Conservation (phyloP, 64 coral and sea anemone genomes). For the Orbicella faveolata region DNA sequence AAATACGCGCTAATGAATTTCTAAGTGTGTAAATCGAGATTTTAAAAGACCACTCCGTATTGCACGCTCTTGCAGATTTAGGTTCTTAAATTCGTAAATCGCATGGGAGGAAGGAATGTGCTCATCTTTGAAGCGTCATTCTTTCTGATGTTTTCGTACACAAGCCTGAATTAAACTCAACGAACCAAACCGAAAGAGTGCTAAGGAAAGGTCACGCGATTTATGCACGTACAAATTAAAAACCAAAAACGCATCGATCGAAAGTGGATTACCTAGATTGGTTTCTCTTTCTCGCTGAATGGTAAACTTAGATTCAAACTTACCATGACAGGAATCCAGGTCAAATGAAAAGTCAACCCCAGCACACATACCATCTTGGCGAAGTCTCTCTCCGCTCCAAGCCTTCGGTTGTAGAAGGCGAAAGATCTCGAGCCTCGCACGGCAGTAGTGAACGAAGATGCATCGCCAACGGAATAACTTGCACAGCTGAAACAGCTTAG, state of each 20-base stretch:
- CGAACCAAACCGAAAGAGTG: too few relatives aligned
- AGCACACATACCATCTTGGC: constrained; percentile 75
- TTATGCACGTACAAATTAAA: too few relatives aligned
- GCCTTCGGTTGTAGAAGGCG: constrained; percentile 19
- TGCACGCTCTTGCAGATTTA: too few relatives aligned
- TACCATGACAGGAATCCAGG: constrained; percentile 93
- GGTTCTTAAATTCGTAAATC: too few relatives aligned
- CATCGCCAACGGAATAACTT: neutral
- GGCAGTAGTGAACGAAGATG: neutral
- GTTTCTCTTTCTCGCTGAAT: neutral
- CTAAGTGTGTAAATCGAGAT: too few relatives aligned
- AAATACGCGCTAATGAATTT: neutral
- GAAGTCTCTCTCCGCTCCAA: constrained; percentile 38
- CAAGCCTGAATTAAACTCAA: too few relatives aligned
- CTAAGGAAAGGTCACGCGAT: too few relatives aligned
- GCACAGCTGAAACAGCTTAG: constrained; percentile 57
- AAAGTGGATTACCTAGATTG: neutral
- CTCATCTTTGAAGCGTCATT: too few relatives aligned
- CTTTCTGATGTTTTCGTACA: too few relatives aligned
- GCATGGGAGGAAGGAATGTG: too few relatives aligned
- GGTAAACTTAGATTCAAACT: constrained; percentile 1
- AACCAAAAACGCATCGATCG: too few relatives aligned
- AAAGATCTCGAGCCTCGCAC: neutral
- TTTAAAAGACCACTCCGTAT: too few relatives aligned
- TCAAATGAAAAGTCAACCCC: constrained; percentile 62